Percentiles rank a stretch among this genome's conserved stretches.
These are phyloP conservation scores for Brachionus rotundiformis DNA, from an alignment of 1,140 invertebrate species.

Conservation along the genomic window DNA sequence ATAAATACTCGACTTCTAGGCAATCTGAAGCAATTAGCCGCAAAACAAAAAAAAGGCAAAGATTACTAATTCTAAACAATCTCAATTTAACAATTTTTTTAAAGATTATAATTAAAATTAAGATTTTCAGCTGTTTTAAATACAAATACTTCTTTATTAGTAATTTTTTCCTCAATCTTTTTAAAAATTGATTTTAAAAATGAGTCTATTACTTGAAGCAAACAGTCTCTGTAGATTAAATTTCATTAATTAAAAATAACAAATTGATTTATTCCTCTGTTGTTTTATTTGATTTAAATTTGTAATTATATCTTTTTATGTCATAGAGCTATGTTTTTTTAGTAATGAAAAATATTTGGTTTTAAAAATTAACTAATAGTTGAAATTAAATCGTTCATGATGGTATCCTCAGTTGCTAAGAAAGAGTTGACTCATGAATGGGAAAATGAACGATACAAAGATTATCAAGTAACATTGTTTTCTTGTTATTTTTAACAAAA, in stretches of 20 bases:
- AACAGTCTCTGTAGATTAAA: neutral
- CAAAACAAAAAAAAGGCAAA: slow-evolving; percentile 17
- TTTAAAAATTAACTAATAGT: neutral
- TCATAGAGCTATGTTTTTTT: slow-evolving; percentile 2
- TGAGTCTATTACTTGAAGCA: no score
- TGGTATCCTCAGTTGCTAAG: slow-evolving; percentile 37
- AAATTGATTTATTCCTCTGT: neutral
- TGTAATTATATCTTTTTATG: neutral
- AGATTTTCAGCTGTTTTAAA: neutral
- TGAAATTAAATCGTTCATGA: neutral
- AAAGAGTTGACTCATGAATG: slow-evolving; percentile 29
- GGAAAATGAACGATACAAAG: slow-evolving; percentile 41
- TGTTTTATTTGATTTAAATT: neutral
- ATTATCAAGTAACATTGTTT: slow-evolving; percentile 19
- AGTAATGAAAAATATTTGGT: neutral
- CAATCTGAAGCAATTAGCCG: slow-evolving; percentile 7
- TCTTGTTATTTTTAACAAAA: neutral
- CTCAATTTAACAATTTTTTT: neutral
- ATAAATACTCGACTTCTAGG: slow-evolving; percentile 5
- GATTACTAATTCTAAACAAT: neutral
- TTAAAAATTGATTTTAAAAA: no score
- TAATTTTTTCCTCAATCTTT: neutral
- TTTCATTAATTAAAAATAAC: neutral
- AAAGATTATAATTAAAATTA: neutral
- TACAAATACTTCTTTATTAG: neutral